phyloP scores from a whole-genome alignment of 2,113 vertebrate genomes.

The Hylia prasina region DNA sequence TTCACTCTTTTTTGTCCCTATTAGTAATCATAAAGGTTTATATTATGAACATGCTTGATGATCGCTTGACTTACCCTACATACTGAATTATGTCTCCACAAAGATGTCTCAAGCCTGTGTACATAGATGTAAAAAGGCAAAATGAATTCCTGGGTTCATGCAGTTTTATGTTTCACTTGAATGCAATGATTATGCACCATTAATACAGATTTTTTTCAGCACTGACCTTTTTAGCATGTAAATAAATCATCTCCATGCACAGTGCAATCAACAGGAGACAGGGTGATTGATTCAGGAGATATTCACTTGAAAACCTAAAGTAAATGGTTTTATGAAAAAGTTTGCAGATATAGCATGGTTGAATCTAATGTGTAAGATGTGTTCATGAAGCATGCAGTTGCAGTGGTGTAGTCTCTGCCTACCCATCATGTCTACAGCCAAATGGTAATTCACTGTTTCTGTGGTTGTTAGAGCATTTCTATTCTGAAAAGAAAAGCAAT shows the following conservation, averaged over 20 bases:
- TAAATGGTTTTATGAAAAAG: background rate
- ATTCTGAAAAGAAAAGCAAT: background rate
- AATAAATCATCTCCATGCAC: conserved; percentile 48
- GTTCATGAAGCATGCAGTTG: background rate
- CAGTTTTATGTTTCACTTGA: conserved; percentile 28
- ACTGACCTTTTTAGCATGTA: conserved; percentile 66
- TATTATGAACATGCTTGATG: background rate
- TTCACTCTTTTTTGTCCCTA: background rate
- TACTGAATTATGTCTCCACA: background rate
- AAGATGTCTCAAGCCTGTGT: background rate
- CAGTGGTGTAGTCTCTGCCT: background rate
- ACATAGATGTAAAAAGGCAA: background rate
- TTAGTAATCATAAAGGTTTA: background rate
- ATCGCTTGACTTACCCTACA: background rate
- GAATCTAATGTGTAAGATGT: background rate
- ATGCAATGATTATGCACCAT: background rate
- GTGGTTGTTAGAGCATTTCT: background rate
- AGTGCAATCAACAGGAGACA: background rate
- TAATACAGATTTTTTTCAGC: conserved; percentile 16
- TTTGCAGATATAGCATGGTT: background rate
- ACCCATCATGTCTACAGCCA: background rate
- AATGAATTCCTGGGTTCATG: background rate
- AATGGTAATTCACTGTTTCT: background rate
- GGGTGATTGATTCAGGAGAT: background rate
- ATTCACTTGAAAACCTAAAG: background rate